phyloP scores from a whole-genome alignment of 2,113 vertebrate genomes.

The Okapia johnstoni region DNA sequence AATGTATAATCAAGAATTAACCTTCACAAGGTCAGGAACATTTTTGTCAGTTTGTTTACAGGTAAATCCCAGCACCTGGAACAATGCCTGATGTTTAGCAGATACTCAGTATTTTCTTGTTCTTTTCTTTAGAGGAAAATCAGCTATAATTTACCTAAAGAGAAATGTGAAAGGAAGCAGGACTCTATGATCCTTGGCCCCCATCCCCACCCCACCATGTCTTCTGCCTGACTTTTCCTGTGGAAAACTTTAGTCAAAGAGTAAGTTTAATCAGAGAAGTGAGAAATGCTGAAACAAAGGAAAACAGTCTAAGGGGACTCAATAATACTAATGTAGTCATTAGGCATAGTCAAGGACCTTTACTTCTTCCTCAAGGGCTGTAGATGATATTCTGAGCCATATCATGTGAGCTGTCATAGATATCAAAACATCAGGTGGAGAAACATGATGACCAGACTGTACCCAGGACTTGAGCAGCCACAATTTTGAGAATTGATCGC shows the following conservation, averaged over 20 bases:
- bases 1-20: not conserved
- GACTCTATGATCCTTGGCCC: not conserved
- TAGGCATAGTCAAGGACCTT: not conserved
- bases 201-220: not conserved
- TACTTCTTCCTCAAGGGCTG: not conserved
- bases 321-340: not conserved
- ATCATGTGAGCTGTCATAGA: not conserved
- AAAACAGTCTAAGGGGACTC: not conserved
- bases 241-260: not conserved
- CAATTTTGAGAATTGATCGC: not conserved
- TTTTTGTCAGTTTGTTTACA: not conserved
- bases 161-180: not conserved
- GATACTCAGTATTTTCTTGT: not conserved
- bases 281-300: not conserved
- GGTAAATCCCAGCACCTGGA: not conserved
- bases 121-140: not conserved
- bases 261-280: not conserved
- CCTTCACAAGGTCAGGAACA: not conserved
- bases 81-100: not conserved
- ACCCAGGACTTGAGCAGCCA: not conserved
- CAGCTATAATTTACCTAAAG: not conserved
- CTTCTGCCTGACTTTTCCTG: not conserved
- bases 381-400: not conserved
- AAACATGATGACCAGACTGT: not conserved
- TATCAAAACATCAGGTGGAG: not conserved